Evolutionary conservation across 2,888 invertebrate genomes (phyloP), one percentile per base, ranked within the genome.

Genomic region (Drymonia ruficornis): DNA sequence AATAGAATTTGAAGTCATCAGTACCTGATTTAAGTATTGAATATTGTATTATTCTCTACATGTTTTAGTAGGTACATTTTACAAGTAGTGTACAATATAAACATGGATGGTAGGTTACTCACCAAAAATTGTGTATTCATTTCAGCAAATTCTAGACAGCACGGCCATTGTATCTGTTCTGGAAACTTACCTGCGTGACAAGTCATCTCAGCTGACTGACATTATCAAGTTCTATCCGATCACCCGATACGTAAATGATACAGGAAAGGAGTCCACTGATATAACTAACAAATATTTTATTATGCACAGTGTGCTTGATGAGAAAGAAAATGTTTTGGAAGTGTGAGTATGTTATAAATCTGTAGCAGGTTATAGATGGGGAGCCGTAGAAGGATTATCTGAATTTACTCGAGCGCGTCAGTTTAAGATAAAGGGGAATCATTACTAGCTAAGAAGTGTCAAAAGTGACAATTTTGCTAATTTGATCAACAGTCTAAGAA

Each of bases 111-210:
- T 13, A 15, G 15, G 1, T 18, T 38, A 19, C 29, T 12, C 12
- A 31, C n/a, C 11, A 4, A 36, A 36, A 4, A n/a, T 6, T 36
- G 36, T 42, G 18, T 50, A 49, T 40, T 8, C n/a, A 11, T 93
- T 94, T 49, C 88, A 97, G 93, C 98, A 98, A 89, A 88, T 99
- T 55, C 96, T 97, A 72, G 99, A 99, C 81, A 99, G 99, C 64
- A 96, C 98, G 18, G 96, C 98, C 84, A 99, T 99, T 52, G 95
- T 99, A 70, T 99, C 99, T 6, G 93, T 97, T 1, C 80, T 99
- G 50, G 95, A 96, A 47, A 97, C 98, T 1, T 96, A 95, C 77
- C 82, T 98, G 34, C 84, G 91, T 62, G 96, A 96, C 70, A 88
- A 89, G 36, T 82, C 80, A 0, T 80, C 92, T 51, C 91, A 94